Evolutionary conservation across 2,888 invertebrate genomes (phyloP).

Genomic region (Drosophila mettleri): DNA sequence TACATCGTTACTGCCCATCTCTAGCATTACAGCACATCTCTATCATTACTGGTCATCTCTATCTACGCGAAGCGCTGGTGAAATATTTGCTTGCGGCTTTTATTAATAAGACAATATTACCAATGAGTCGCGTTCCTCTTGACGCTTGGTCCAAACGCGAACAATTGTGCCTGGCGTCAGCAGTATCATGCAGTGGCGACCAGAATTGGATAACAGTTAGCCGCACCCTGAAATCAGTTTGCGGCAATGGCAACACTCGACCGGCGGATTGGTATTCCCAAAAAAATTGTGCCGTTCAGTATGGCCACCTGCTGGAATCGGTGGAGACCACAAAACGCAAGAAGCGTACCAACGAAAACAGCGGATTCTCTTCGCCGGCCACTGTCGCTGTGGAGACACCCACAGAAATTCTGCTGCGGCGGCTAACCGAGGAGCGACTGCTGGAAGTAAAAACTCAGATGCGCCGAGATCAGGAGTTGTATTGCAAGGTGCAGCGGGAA

Average conservation of each 20-base stretch:
- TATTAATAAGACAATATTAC: conserved; percentile 14
- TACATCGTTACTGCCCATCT: conserved; percentile 20
- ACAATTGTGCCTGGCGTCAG: conserved; percentile 93
- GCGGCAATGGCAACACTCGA: conserved; percentile 86
- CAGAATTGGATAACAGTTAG: conserved; percentile 89
- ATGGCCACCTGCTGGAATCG: conserved; percentile 95
- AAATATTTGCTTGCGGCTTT: conserved; percentile 22
- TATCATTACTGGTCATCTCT: conserved; percentile 32
- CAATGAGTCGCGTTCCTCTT: conserved; percentile 89
- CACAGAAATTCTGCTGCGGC: conserved; percentile 91
- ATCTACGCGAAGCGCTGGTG: conserved; percentile 7
- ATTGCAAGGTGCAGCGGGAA: conserved; percentile 89
- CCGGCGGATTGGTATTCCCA: conserved; percentile 95
- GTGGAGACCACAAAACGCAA: conserved; percentile 89
- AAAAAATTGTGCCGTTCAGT: conserved; percentile 95
- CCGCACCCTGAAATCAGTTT: conserved; percentile 88
- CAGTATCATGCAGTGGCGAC: conserved; percentile 95
- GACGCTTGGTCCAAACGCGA: conserved; percentile 95
- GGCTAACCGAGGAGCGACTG: conserved; percentile 91
- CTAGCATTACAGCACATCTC: conserved; percentile 36
- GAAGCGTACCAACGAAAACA: conserved; percentile 65
- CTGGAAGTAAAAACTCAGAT: conserved; percentile 90
- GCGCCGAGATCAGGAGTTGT: conserved; percentile 90
- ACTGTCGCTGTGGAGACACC: conserved; percentile 87
- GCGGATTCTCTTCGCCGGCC: conserved; percentile 65